Conservation (phyloP, 2,888 invertebrate genomes). For the Heteromyza rotundicornis region DNA sequence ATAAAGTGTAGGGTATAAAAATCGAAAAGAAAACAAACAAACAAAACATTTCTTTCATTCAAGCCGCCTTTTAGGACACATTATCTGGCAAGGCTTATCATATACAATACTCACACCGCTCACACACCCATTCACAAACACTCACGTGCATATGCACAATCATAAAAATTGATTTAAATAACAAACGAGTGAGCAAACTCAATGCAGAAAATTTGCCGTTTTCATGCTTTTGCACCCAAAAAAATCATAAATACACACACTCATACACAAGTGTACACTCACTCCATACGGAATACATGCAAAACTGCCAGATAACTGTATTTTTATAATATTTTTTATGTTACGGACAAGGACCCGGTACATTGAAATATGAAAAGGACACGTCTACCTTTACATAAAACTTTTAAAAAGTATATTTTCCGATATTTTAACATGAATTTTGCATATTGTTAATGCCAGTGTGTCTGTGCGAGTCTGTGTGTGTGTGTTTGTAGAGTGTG, state of each 20-base stretch:
- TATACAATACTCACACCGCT: neutral
- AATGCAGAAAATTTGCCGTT: conserved; percentile 52
- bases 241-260: conserved; percentile 12
- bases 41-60: neutral
- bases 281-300: conserved; percentile 28
- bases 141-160: neutral
- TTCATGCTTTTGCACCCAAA: conserved; percentile 44
- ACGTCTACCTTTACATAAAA: conserved; percentile 7
- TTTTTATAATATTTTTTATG: conserved; percentile 33
- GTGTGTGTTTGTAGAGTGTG: conserved; percentile 15
- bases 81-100: neutral
- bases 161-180: conserved; percentile 34
- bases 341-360: neutral
- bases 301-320: conserved; percentile 54
- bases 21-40: too few relatives aligned
- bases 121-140: neutral
- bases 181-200: conserved; percentile 34
- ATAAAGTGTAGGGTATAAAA: too few relatives aligned
- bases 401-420: conserved; percentile 48
- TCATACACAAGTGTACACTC: neutral
- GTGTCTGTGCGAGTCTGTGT: conserved; percentile 26
- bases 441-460: conserved; percentile 53
- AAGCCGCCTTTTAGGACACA: neutral
- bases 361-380: neutral
- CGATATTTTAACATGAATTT: conserved; percentile 58